phyloP scores from a whole-genome alignment of 2,113 vertebrate species.

The Periophthalmodon schlosseri region DNA sequence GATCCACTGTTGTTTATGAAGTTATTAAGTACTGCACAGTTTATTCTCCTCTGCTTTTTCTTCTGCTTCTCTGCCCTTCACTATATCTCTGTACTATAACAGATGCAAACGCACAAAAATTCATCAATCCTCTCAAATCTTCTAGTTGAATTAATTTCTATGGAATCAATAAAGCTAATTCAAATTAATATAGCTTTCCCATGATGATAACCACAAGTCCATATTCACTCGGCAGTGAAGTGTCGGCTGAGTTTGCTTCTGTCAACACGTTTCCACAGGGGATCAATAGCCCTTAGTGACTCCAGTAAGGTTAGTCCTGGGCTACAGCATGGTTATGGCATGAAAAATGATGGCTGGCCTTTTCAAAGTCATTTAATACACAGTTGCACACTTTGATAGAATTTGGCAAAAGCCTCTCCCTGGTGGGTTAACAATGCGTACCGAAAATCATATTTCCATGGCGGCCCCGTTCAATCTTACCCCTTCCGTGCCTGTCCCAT shows the following conservation, averaged over 20 bases:
- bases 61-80: not conserved
- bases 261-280: conserved; percentile 51
- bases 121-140: not conserved
- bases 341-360: conserved; percentile 67
- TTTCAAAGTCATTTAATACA: conserved; percentile 74
- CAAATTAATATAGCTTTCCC: not conserved
- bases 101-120: not conserved
- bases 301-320: conserved; percentile 36
- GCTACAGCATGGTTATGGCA: conserved; percentile 57
- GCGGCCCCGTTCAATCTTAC: conserved; percentile 66
- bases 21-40: not conserved
- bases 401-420: conserved; percentile 74
- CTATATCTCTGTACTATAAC: not conserved
- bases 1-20: not conserved
- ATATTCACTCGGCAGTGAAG: conserved; percentile 30
- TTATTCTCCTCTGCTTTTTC: not conserved
- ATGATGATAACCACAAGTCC: conserved; percentile 45
- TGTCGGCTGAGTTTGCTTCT: conserved; percentile 29
- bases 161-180: not conserved
- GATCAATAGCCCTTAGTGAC: conserved; percentile 64
- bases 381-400: conserved; percentile 74
- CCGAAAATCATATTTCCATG: conserved; percentile 72
- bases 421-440: conserved; percentile 71
- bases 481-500: conserved; percentile 30
- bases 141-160: not conserved